These are phyloP conservation scores for Amphiura filiformis DNA, from an alignment of 35 echinoderm and acorn worm species.

Conservation along the genomic window DNA sequence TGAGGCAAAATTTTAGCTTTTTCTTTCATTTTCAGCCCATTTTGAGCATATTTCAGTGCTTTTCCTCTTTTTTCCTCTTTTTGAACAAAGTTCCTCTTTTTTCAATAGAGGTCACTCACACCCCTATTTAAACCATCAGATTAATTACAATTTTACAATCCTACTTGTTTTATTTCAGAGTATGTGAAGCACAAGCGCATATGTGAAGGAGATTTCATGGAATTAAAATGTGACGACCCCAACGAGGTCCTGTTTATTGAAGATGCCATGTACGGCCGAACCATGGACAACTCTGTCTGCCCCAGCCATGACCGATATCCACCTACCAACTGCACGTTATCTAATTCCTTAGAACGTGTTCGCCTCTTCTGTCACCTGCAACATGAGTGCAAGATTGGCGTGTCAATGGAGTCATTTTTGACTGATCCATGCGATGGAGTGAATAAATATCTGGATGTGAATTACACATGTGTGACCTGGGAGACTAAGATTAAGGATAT, in stretches of 20 bases:
- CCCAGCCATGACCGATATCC: conserved; percentile 22
- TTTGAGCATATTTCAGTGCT: no score
- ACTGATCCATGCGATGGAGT: conserved; percentile 68
- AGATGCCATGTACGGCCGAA: conserved; percentile 73
- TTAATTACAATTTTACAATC: no score
- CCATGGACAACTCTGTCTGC: conserved; percentile 65
- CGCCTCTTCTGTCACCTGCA: conserved; percentile 72
- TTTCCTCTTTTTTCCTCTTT: no score
- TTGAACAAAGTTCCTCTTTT: no score
- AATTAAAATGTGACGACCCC: conserved; percentile 35
- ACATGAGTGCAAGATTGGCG: conserved; percentile 67
- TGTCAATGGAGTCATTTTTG: conserved; percentile 52
- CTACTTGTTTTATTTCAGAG: conserved; percentile 27
- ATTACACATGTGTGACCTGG: conserved; percentile 73
- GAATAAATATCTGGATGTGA: conserved; percentile 74
- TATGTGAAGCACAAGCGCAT: conserved; percentile 54
- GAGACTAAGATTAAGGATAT: conserved; percentile 58
- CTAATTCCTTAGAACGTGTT: conserved; percentile 32
- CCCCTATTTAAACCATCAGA: no score
- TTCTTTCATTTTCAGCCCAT: no score
- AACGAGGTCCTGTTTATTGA: conserved; percentile 56
- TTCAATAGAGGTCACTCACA: no score
- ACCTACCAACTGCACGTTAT: conserved; percentile 61
- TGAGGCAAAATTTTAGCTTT: no score
- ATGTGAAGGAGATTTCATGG: conserved; percentile 81